Base-by-base conservation (phyloP, 2,888 invertebrate species). In the Willowsia nigromaculata region DNA sequence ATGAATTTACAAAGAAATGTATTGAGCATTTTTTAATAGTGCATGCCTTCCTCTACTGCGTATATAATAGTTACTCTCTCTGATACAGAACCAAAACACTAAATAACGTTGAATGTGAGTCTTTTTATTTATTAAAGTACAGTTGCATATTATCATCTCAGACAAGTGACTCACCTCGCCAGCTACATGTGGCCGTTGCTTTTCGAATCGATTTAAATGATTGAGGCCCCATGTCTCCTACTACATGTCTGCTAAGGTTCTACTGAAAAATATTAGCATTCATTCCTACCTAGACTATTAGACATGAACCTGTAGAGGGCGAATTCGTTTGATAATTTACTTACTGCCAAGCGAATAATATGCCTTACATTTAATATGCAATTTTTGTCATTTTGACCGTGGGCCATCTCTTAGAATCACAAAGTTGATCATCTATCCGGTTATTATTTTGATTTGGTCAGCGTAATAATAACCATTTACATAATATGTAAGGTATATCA, bases 381-480 rank as follows among this genome's bases (percentile, higher is more conserved):
- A 59, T 85, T 37, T 68, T 15, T 40, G 56, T 13, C 47, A 25
- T 25, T 68, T 6, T 80, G 86, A 18, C 86, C 86, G 30, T 80
- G 86, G 74, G 40, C 71, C 81, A 43, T 82, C 74, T 87, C 11
- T 59, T 82, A 47, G 87, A 76, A 88, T 82, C 82, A 88, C 43
- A 86, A 82, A 88, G 62, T 88, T 82, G 82, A 82, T 88, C 74
- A 88, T 62, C 74, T 87, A 82, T 76, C 25, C 47, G 15, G 37
- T 18, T 47, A 68, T 53, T 85, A 56, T 50, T 82, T 65, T 65
- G 27, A 65, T 56, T 65, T 65, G 27, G 25, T 62, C 37, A 22
- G 22, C 65, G 18, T 30, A 40, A n/a, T n/a, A n/a, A n/a, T n/a
- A n/a, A n/a, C n/a, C 33, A 50, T 56, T 18, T 30, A 18, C 18